phyloP scores from a whole-genome alignment of 2,797 vertebrate genomes.

The Ctenochaetus hawaiiensis region DNA sequence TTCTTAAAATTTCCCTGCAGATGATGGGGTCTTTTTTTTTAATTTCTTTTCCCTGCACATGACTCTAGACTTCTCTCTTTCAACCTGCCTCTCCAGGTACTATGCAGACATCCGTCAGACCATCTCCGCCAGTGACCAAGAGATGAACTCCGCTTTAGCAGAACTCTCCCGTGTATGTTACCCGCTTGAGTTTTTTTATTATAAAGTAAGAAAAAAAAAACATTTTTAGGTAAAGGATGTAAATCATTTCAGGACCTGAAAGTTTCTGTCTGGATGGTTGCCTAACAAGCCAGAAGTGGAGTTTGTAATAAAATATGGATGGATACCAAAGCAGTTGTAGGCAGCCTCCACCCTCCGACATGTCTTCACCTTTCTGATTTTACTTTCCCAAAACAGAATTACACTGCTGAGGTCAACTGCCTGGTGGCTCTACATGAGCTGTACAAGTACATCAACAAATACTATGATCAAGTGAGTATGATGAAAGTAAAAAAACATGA shows the following conservation, averaged over 20 bases:
- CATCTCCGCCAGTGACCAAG: constrained; percentile 96
- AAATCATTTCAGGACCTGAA: constrained; percentile 21
- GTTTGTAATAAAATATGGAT: constrained; percentile 51
- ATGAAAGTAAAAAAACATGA: background rate
- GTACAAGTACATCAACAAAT: constrained; percentile 99
- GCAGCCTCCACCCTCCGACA: constrained; percentile 28
- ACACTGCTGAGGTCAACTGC: constrained; percentile 94
- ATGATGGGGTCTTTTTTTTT: background rate
- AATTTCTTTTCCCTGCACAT: too few relatives aligned
- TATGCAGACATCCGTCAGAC: constrained; percentile 94
- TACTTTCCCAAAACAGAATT: constrained; percentile 87
- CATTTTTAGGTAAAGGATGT: constrained; percentile 10
- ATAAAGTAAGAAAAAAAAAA: background rate
- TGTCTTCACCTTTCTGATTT: constrained; percentile 45
- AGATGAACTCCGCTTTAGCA: constrained; percentile 97
- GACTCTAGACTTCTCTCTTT: background rate
- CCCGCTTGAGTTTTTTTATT: constrained; percentile 11
- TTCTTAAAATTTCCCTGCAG: background rate
- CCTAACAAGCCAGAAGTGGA: constrained; percentile 26
- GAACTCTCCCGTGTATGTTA: constrained; percentile 93
- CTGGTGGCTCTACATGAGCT: constrained; percentile 95
- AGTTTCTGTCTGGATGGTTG: constrained; percentile 20
- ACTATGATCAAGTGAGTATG: constrained; percentile 95
- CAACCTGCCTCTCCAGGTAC: constrained; percentile 68
- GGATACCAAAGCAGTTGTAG: constrained; percentile 21